Base-by-base conservation (phyloP, 1,140 invertebrate genomes). In the Drosophila ohnishii region DNA sequence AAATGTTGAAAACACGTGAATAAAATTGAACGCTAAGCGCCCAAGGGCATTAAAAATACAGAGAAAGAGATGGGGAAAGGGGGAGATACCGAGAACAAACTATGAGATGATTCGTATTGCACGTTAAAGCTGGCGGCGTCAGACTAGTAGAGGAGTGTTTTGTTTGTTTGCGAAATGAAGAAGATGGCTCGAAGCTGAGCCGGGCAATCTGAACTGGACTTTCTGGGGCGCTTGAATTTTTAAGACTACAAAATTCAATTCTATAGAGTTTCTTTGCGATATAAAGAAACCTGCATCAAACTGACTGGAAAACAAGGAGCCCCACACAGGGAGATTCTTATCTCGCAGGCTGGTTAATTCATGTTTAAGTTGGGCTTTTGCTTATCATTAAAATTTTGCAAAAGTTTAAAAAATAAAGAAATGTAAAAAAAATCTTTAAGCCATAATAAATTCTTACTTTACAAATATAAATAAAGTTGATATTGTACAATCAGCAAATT, bases 71-170 rank as follows among this genome's bases (percentile, higher is more conserved):
- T 19, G 60, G 32, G n/a, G 16, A 48, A 19, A 67, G 65, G 63
- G 25, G 2, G 10, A 25, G 37, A 72, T 47, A 62, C 50, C 35
- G 25, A 72, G 47, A 65, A 67, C 48, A 76, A 73, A 83, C 72
- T 80, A 86, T 86, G 83, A 86, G 83, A 86, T 87, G 84, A 55
- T 77, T 77, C 51, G 76, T 86, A 86, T 86, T 86, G 83, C 83
- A 86, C 83, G 75, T 87, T 69, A 64, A 83, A 74, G 67, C 58
- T 73, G 69, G 64, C 67, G 78, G 64, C 65, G 78, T 42, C 62
- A 51, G 62, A 66, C 48, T 45, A 56, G 37, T 42, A 58, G 28
- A 25, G 40, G 40, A 71, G 35, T 59, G n/a, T 39, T 47, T 10
- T 28, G 14, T 56, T 16, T 53, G 14, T 22, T n/a, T 58, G 39